Evolutionary conservation across 92 coral and sea anemone genomes (phyloP), one percentile per base, ranked within the genome.

Genomic region (Meandrina meandrites): DNA sequence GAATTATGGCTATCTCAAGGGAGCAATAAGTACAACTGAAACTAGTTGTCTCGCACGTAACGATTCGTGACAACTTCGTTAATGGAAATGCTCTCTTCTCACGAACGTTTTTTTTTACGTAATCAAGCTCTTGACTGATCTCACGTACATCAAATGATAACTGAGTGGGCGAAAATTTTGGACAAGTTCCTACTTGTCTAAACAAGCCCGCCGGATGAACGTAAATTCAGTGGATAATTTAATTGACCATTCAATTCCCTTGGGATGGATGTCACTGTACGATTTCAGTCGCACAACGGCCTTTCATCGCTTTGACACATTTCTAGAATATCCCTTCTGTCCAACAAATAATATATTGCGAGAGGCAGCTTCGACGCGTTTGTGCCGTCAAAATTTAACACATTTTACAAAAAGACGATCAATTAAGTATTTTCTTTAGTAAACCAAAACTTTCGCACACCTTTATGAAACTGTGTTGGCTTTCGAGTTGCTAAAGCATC

Each of bases 401-500:
- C n/a, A 47, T 24, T 31, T 45, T 45, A 81, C 58, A 53, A 62
- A 34, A 60, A 67, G 75, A 37, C 40, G 47, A 75, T 56, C 81
- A 54, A 27, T n/a, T 7, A 21, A 53, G 31, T 50, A 54, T 30
- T 81, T 35, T 37, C 62, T 21, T 79, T 32, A 27, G 24, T 51
- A 48, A 30, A 78, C 79, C 42, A 36, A 72, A 74, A 73, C 62
- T 48, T 48, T 51, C 22, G 47, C 51, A 58, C 19, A 56, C 45
- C 31, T 24, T 35, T 34, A 72, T 24, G 72, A 76, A 79, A 72
- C 42, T 48, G 83, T 76, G 75, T 42, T 62, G 31, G 60, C 64
- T 73, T 84, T 76, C 84, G 15, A 60, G 73, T 80, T 80, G 56
- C 45, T 9, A 79, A 78, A 80, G 73, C 67, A n/a, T 84, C 82